phyloP scores from a whole-genome alignment of 2,113 vertebrate genomes.

The Polypterus bichir region DNA sequence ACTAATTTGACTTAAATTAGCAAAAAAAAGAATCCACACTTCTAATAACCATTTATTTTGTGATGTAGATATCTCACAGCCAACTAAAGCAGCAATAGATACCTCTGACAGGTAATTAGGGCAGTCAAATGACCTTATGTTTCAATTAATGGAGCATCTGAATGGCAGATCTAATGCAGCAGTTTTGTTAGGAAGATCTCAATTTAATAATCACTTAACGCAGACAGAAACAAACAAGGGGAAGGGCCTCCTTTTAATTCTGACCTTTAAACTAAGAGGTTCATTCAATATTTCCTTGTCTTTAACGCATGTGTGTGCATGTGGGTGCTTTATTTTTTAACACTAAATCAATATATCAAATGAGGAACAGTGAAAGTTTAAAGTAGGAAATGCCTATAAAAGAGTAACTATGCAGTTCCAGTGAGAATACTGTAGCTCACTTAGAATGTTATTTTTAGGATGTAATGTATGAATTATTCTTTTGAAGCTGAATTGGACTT shows the following conservation, averaged over 20 bases:
- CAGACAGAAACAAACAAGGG: not conserved
- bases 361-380: not conserved
- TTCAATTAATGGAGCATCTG: constrained; percentile 29
- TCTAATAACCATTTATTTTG: too few relatives aligned
- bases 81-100: not conserved
- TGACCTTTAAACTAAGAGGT: not conserved
- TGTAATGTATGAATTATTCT: too few relatives aligned
- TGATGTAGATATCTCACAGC: too few relatives aligned
- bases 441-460: not conserved
- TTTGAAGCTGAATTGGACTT: too few relatives aligned
- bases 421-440: not conserved
- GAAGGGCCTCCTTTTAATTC: not conserved
- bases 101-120: constrained; percentile 22
- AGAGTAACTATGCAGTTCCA: not conserved
- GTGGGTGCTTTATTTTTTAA: not conserved
- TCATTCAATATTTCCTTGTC: not conserved
- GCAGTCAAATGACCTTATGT: constrained; percentile 25
- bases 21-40: too few relatives aligned
- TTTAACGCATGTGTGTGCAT: not conserved
- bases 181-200: constrained; percentile 1
- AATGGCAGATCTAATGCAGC: constrained; percentile 2
- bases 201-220: not conserved
- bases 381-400: not conserved
- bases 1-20: too few relatives aligned
- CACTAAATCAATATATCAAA: not conserved